Base-by-base conservation (phyloP, 2,113 vertebrate genomes). In the Spheniscus mendiculus region DNA sequence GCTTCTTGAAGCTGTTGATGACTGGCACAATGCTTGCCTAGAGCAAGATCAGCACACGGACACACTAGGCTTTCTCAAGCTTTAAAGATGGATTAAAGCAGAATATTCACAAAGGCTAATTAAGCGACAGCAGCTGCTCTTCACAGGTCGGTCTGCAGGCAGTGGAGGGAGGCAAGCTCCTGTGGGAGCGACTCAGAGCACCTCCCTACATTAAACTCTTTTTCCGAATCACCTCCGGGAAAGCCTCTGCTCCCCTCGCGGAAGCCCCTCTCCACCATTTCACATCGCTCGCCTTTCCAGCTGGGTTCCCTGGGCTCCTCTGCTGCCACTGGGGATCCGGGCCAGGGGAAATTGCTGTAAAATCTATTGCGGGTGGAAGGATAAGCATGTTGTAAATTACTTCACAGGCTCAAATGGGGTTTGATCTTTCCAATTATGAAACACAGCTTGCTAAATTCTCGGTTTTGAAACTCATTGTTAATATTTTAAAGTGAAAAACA, bases 401-500 rank as follows among this genome's bases (percentile, higher is more conserved):
- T 94, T 89, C 61, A 76, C 78, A 93, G 83, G 71, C 47, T 63
- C 47, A 78, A 44, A 61, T 0, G 2, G 34, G 38, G 32, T 50
- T 95, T 92, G 56, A 82, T 89, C 67, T 85, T 89, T 67, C 34
- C 36, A 85, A 19, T 79, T 86, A 87, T 67, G 52, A 95, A 93
- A 92, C 36, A 71, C 47, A 84, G 38, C 72, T 93, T 89, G 69
- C 83, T 91, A 92, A 86, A 94, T 55, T 86, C 17, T 14, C 50
- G 58, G 63, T 70, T 93, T 97, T 91, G 89, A 96, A 95, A 95
- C 25, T 61, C 12, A 3, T 29, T 86, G 63, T 29, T 93, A 93
- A 50, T 87, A 65, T 83, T 94, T 96, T 95, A 67, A 90, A 97
- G 30, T 52, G 44, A 87, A 94, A 94, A 92, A 81, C 83, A 94